A percentile compares a stretch with the other conserved stretches of the same genome.
Conservation (phyloP, 2,888 invertebrate genomes). For the Caenorhabditis angaria region DNA sequence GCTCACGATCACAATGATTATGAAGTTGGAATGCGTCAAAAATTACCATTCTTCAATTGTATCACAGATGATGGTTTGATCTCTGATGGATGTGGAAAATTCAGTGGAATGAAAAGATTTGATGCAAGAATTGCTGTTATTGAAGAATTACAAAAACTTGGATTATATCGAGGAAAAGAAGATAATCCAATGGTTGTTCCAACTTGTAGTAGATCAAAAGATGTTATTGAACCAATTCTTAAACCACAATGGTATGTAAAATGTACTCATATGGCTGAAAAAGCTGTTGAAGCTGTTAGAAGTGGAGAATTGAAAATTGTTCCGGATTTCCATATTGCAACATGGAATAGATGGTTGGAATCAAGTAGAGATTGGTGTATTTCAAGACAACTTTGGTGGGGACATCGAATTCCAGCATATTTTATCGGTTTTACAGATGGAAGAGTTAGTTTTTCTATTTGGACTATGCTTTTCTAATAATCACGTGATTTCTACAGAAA, state of each 20-base stretch:
- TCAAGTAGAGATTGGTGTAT: conserved; percentile 98
- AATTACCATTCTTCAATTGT: conserved; percentile 86
- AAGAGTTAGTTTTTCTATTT: conserved; percentile 11
- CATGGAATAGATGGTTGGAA: conserved; percentile 95
- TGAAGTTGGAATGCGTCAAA: conserved; percentile 87
- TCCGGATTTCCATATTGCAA: conserved; percentile 88
- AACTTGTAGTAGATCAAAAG: conserved; percentile 89
- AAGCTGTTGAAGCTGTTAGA: conserved; percentile 79
- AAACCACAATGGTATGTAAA: conserved; percentile 97
- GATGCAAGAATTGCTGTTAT: conserved; percentile 78
- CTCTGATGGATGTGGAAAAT: conserved; percentile 73
- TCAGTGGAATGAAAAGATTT: conserved; percentile 60
- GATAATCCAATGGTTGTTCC: conserved; percentile 97
- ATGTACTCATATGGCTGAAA: conserved; percentile 84
- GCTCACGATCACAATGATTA: conserved; percentile 97
- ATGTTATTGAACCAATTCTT: conserved; percentile 92
- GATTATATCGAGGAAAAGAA: conserved; percentile 82
- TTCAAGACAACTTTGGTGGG: conserved; percentile 98
- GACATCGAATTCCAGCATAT: conserved; percentile 95
- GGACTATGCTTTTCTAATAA: background rate
- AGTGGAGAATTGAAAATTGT: conserved; percentile 85
- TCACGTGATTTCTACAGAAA: background rate
- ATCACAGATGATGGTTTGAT: conserved; percentile 90
- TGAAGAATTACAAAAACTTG: conserved; percentile 80
- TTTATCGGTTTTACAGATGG: conserved; percentile 76